phyloP scores from a whole-genome alignment of 2,888 invertebrate species.

The Nemotelus pantherinus region DNA sequence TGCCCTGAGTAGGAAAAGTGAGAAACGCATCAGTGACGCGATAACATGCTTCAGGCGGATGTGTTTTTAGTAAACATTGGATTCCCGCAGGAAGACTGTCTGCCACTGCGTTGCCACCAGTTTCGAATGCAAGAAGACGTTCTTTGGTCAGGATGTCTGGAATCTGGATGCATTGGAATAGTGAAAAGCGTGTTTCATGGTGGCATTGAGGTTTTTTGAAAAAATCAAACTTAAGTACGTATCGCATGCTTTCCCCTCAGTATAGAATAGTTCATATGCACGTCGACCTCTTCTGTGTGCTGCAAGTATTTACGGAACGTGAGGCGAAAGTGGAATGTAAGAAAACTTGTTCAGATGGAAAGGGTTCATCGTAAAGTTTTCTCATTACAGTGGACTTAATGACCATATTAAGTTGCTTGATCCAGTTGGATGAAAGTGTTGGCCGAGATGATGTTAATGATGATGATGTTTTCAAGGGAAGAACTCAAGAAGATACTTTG shows the following conservation, averaged over 20 bases:
- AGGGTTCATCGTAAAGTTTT: constrained; percentile 44
- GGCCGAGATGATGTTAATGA: neutral
- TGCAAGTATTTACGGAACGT: constrained; percentile 43
- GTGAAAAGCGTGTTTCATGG: neutral
- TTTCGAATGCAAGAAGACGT: too few species aligned
- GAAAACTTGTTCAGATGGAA: constrained; percentile 36
- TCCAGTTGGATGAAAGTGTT: neutral
- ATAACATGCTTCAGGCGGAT: constrained; percentile 27
- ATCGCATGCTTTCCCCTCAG: neutral
- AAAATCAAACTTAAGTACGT: constrained; percentile 3
- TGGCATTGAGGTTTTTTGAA: neutral
- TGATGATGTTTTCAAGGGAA: neutral
- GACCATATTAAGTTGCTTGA: constrained; percentile 32
- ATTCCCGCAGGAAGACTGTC: constrained; percentile 33
- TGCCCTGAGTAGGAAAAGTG: neutral
- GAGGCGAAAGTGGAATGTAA: constrained; percentile 38
- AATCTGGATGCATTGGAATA: constrained; percentile 21
- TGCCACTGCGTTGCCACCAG: neutral
- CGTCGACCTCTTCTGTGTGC: constrained; percentile 5
- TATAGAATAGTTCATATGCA: neutral
- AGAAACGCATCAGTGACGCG: constrained; percentile 29
- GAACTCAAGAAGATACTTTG: neutral
- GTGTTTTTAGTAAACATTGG: constrained; percentile 30
- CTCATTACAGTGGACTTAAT: constrained; percentile 45
- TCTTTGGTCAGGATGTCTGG: constrained; percentile 1